These are phyloP conservation scores for Podiceps cristatus DNA, from an alignment of 2,113 vertebrate genomes.

Conservation along the genomic window DNA sequence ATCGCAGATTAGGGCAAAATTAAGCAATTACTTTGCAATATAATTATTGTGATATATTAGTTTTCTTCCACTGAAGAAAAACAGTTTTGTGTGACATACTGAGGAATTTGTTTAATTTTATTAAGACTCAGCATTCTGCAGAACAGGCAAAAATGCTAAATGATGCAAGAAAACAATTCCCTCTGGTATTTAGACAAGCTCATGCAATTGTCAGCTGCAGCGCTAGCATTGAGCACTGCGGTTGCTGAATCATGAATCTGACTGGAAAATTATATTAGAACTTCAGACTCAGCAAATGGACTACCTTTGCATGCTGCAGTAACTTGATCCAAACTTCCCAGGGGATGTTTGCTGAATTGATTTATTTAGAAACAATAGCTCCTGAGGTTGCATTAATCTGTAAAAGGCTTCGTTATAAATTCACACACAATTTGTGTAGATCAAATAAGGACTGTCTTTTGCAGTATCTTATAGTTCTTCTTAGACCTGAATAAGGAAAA, in stretches of 20 bases:
- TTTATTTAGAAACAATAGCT: conserved; percentile 32
- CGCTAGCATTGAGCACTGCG: conserved; percentile 29
- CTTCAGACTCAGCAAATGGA: conserved; percentile 73
- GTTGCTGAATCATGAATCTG: conserved; percentile 78
- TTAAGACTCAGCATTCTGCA: conserved; percentile 20
- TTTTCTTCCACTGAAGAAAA: background rate
- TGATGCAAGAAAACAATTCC: conserved; percentile 32
- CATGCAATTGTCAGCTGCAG: conserved; percentile 61
- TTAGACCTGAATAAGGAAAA: background rate
- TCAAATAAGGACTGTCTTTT: background rate
- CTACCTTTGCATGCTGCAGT: conserved; percentile 50
- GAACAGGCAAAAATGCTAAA: conserved; percentile 54
- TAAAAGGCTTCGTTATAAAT: background rate
- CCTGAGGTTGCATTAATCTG: conserved; percentile 54
- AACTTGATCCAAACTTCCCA: conserved; percentile 64
- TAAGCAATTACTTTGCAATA: background rate
- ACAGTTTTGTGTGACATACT: background rate
- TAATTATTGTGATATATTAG: background rate
- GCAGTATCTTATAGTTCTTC: background rate
- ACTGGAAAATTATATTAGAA: conserved; percentile 51
- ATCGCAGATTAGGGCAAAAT: background rate
- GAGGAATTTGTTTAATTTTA: background rate
- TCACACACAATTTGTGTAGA: background rate
- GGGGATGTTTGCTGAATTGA: conserved; percentile 8
- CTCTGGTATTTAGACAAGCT: conserved; percentile 48